These are phyloP conservation scores for Tichodroma muraria DNA, from an alignment of 2,113 vertebrate species.

Conservation along the genomic window DNA sequence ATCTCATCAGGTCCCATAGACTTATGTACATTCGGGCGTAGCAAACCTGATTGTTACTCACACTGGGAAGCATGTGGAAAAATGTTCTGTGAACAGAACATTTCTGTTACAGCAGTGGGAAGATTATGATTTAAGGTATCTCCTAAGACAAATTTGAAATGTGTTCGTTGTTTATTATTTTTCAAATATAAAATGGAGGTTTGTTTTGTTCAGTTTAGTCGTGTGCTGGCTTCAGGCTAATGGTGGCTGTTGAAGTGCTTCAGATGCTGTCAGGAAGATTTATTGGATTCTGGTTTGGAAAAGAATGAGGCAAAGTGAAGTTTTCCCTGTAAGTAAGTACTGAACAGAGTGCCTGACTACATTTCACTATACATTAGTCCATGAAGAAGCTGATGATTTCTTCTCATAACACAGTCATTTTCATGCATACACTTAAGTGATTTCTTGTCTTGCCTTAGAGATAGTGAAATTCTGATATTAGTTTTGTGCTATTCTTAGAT, in stretches of 20 bases:
- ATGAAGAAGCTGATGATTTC: neutral
- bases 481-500: neutral
- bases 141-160: neutral
- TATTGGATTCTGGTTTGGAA: neutral
- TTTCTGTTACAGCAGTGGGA: neutral
- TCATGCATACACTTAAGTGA: neutral
- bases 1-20: neutral
- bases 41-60: neutral
- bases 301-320: neutral
- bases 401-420: neutral
- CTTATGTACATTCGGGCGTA: accelerated
- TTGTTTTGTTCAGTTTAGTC: neutral
- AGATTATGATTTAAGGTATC: neutral
- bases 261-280: neutral
- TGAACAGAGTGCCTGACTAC: neutral
- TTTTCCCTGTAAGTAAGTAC: neutral
- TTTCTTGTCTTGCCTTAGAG: neutral
- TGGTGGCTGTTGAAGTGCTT: neutral
- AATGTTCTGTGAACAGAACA: too few species aligned
- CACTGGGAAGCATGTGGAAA: neutral
- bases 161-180: neutral
- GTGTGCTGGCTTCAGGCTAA: neutral
- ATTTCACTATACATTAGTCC: neutral
- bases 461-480: neutral
- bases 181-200: neutral